Evolutionary conservation across 2,113 vertebrate genomes (phyloP).

Genomic region (Neomonachus schauinslandi): DNA sequence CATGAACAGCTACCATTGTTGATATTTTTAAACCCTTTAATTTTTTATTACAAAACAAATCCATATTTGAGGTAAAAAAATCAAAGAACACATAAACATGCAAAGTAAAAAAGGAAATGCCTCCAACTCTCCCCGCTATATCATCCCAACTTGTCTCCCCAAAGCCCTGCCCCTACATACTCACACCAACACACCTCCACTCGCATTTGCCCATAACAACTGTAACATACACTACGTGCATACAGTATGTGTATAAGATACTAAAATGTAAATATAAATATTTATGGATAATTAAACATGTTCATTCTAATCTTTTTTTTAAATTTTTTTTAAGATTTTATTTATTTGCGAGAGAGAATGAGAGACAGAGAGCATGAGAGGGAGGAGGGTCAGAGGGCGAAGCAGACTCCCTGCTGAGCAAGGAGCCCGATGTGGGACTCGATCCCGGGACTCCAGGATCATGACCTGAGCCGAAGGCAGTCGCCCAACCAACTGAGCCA

Average conservation of each 20-base stretch:
- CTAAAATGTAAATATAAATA: not conserved
- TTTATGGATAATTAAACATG: not conserved
- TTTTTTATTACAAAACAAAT: not conserved
- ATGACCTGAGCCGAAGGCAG: too few relatives aligned
- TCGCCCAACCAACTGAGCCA: too few relatives aligned
- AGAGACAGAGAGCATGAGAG: too few relatives aligned
- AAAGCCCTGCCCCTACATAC: not conserved
- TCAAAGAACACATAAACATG: not conserved
- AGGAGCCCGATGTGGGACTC: too few relatives aligned
- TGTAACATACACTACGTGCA: not conserved
- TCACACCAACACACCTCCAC: not conserved
- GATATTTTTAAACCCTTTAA: not conserved
- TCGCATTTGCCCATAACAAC: too few relatives aligned
- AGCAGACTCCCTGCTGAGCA: too few relatives aligned
- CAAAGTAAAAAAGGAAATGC: not conserved
- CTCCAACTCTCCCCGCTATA: fast-evolving
- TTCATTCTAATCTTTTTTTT: not conserved
- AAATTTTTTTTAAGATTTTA: too few relatives aligned
- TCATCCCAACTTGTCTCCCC: not conserved
- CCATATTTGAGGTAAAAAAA: not conserved
- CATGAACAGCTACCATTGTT: not conserved
- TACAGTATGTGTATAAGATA: not conserved
- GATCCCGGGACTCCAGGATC: too few relatives aligned
- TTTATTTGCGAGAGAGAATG: too few relatives aligned
- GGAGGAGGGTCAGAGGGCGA: too few relatives aligned